phyloP scores from a whole-genome alignment of 1,140 invertebrate genomes.

The Triops longicaudatus region DNA sequence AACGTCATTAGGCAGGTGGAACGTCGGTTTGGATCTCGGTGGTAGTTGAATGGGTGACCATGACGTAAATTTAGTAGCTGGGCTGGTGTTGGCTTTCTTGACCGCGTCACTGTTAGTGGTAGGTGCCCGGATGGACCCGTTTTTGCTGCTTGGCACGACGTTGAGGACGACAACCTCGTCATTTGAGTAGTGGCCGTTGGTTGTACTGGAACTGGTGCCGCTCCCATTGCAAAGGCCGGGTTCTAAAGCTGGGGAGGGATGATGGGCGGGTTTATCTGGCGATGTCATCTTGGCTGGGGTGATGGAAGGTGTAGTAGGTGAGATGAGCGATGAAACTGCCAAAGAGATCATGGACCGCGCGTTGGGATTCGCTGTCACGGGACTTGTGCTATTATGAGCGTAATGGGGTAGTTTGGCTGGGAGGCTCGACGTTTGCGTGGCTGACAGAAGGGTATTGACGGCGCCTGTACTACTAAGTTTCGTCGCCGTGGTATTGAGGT shows the following conservation, averaged over 20 bases:
- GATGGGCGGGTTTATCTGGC: not conserved
- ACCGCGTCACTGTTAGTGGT: not conserved
- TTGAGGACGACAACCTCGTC: not conserved
- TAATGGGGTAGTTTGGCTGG: not conserved
- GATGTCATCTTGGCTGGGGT: not conserved
- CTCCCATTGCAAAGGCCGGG: not conserved
- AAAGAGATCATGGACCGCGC: not conserved
- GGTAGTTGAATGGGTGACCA: not conserved
- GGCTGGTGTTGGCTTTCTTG: not conserved
- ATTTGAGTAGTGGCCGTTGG: not conserved
- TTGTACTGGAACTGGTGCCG: not conserved
- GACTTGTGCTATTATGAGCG: not conserved
- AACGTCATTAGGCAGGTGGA: slow-evolving; percentile 18
- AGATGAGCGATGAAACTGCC: not conserved
- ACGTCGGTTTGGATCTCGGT: not conserved
- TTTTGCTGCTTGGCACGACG: not conserved
- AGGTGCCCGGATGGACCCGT: not conserved
- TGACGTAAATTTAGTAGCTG: not conserved
- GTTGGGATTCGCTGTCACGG: not conserved
- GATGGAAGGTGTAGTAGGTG: not conserved
- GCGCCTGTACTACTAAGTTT: not conserved
- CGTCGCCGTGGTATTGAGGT: not conserved
- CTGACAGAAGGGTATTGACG: not conserved
- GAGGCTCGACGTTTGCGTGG: not conserved
- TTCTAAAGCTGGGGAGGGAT: not conserved